Evolutionary conservation across 2,888 invertebrate genomes (phyloP).

Genomic region (Conomelus anceps): DNA sequence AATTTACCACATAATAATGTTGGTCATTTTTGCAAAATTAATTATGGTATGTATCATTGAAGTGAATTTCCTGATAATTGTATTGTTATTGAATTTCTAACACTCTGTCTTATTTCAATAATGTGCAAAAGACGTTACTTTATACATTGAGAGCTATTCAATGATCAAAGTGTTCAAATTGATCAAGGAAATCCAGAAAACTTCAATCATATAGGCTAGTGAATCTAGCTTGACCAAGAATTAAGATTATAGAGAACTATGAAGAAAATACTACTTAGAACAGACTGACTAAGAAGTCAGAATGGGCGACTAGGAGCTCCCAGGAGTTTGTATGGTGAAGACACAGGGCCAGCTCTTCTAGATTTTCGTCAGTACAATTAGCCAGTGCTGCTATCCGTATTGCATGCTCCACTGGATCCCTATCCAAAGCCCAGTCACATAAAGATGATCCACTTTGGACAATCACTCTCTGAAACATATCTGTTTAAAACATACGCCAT

Average conservation of each 20-base stretch:
- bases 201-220: no score
- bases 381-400: conserved; percentile 41
- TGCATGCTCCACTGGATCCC: conserved; percentile 40
- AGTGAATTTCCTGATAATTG: no score
- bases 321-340: conserved; percentile 41
- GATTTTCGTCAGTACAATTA: conserved; percentile 40
- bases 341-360: conserved; percentile 40
- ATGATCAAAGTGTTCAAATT: no score
- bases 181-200: no score
- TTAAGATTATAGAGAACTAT: not conserved
- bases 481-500: conserved; percentile 31
- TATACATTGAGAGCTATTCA: no score
- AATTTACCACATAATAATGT: no score
- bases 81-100: no score
- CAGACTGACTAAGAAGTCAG: conserved; percentile 34
- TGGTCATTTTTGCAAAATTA: no score
- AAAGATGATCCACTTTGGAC: conserved; percentile 49
- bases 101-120: no score
- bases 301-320: conserved; percentile 42
- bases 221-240: not conserved
- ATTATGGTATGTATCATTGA: no score
- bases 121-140: no score
- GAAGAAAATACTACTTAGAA: not conserved
- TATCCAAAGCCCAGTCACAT: conserved; percentile 46
- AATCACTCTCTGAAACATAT: conserved; percentile 47